Evolutionary conservation across 2,797 vertebrate species (phyloP).

Genomic region (Phoebastria nigripes): DNA sequence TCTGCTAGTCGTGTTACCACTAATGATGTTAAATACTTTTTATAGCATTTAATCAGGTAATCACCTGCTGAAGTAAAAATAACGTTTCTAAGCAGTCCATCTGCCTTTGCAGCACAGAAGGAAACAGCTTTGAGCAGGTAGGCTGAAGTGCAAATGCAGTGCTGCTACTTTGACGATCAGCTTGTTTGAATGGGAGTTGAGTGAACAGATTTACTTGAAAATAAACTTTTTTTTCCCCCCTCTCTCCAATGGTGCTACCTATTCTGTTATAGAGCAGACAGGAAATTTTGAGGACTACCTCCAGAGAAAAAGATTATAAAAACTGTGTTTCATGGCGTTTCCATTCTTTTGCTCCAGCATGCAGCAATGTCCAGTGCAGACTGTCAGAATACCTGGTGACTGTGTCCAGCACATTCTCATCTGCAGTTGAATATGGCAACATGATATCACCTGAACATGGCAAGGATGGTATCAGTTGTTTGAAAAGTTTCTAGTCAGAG

Average conservation of each 20-base stretch:
- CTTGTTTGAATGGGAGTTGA: not conserved
- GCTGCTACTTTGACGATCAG: not conserved
- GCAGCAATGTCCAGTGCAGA: not conserved
- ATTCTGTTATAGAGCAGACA: not conserved
- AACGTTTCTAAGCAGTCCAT: not conserved
- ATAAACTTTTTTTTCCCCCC: not conserved
- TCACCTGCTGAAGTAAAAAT: not conserved
- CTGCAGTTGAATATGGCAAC: rapidly evolving
- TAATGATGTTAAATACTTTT: not conserved
- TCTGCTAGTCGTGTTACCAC: not conserved
- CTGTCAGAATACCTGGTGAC: not conserved
- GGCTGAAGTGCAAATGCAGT: not conserved
- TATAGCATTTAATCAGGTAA: not conserved
- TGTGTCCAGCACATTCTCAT: not conserved
- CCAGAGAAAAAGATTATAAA: not conserved
- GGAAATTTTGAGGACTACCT: not conserved
- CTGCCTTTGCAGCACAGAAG: not conserved
- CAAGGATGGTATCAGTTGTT: not conserved
- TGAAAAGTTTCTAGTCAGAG: not conserved
- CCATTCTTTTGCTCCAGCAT: not conserved
- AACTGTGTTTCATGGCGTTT: not conserved
- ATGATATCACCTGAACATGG: not conserved
- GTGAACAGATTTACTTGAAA: not conserved
- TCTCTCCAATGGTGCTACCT: not conserved
- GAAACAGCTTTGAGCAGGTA: not conserved